Evolutionary conservation across 2,888 invertebrate genomes (phyloP), one percentile per base, ranked within the genome.

Genomic region (Melanargia galathea): DNA sequence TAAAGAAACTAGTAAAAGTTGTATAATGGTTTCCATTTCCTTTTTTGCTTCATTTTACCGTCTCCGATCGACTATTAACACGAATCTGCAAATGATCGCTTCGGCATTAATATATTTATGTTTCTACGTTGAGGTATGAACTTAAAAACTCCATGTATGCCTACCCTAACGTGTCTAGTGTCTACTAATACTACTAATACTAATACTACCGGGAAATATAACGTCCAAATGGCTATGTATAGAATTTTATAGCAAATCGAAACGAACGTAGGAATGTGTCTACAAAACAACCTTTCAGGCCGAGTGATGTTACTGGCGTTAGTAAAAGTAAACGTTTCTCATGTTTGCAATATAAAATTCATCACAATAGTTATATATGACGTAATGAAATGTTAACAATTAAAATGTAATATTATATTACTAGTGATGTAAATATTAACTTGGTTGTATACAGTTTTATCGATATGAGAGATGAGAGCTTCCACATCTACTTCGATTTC

Each of bases 1-100:
- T 83, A 84, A 84, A 86, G 78, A 76, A 82, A 82, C 82, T 83
- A 84, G 85, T 82, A 81, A 81, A 83, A 85, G 85, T 82, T 63
- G 66, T 67, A 62, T 65, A 62, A 65, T 63, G 62, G 59, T 49
- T 48, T 65, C 57, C 55, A 56, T 65, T 65, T 65, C 65, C 65
- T 65, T 69, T 64, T 66, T 66, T 51, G 57, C 63, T 66, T 64
- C 48, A 54, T 65, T 69, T 66, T 60, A 46, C 45, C 59, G 54
- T 49, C 48, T 57, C 51, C 49, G 55, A 61, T 54, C 57, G 62
- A 56, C 58, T 66, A 60, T 66, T 64, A 64, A 63, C 54, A 63
- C 64, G 61, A 59, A 68, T 64, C 55, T 51, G 18, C 24, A 40
- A 51, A 40, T 59, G 38, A 59, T 51, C 45, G 51, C 51, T 46